Evolutionary conservation across 1,140 invertebrate genomes (phyloP).

Genomic region (Drosophila kanapiae): DNA sequence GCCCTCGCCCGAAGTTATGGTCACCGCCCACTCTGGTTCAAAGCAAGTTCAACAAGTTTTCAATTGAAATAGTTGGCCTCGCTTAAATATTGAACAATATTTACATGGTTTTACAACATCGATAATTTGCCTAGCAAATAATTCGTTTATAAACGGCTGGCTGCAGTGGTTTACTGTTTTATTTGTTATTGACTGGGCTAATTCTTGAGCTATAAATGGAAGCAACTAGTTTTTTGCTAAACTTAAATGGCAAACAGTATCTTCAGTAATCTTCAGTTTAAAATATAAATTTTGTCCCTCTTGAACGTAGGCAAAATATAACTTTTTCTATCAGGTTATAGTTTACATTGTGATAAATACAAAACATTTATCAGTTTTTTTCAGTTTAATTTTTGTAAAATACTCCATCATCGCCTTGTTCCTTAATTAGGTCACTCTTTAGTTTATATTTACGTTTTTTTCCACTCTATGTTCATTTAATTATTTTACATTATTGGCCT

Average conservation of each 20-base stretch:
- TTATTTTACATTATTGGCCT: constrained; percentile 3
- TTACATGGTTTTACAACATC: constrained; percentile 24
- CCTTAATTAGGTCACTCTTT: constrained; percentile 22
- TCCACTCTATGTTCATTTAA: no score
- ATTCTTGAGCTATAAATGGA: background rate
- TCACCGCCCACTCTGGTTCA: constrained; percentile 3
- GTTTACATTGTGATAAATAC: background rate
- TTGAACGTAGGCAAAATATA: background rate
- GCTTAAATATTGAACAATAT: constrained; percentile 43
- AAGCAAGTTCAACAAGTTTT: constrained; percentile 57
- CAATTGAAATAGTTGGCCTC: constrained; percentile 52
- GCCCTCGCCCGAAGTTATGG: constrained; percentile 41
- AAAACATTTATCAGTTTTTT: background rate
- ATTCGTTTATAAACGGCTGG: constrained; percentile 1
- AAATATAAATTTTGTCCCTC: background rate
- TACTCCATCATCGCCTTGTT: background rate
- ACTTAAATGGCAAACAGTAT: no score
- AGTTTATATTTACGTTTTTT: no score
- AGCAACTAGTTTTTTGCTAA: no score
- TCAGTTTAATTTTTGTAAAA: background rate
- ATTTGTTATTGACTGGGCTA: constrained; percentile 7
- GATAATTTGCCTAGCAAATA: constrained; percentile 21
- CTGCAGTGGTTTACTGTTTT: background rate
- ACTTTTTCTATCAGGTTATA: background rate
- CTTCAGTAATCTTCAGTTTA: background rate